A percentile compares a stretch with the other conserved stretches of the same genome.
phyloP scores from a whole-genome alignment of 1,140 invertebrate species.

The Listronotus oregonensis region DNA sequence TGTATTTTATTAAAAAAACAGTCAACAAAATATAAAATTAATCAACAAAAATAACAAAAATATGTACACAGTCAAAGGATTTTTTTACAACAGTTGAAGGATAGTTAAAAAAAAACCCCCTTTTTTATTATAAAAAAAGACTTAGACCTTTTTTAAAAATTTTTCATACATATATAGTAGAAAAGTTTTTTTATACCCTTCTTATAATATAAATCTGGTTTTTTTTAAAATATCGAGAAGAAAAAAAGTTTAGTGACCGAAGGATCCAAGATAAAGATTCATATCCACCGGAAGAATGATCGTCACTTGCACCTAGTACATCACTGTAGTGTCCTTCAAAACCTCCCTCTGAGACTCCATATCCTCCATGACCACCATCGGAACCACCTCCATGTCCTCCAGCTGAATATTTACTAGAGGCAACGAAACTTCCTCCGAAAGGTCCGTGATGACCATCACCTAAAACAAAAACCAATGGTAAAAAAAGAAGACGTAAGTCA shows the following conservation, averaged over 20 bases:
- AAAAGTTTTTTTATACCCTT: neutral
- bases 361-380: slow-evolving; percentile 26
- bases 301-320: slow-evolving; percentile 39
- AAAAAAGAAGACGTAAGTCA: no score
- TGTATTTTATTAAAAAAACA: slow-evolving; percentile 27
- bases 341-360: slow-evolving; percentile 30
- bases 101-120: neutral
- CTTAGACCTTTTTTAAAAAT: no score
- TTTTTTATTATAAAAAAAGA: neutral
- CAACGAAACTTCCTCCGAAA: slow-evolving; percentile 46
- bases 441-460: slow-evolving; percentile 38
- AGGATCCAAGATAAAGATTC: slow-evolving; percentile 26
- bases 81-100: neutral
- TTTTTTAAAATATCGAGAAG: neutral
- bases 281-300: slow-evolving; percentile 19
- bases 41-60: slow-evolving; percentile 23
- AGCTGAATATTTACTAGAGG: slow-evolving; percentile 44
- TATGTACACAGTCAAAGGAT: slow-evolving; percentile 31
- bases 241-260: slow-evolving; percentile 11
- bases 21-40: slow-evolving; percentile 32
- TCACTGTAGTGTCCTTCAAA: slow-evolving; percentile 43
- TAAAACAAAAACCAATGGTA: neutral
- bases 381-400: slow-evolving; percentile 38
- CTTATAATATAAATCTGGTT: slow-evolving; percentile 3
- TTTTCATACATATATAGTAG: neutral